Evolutionary conservation across 1,140 invertebrate species (phyloP).

Genomic region (Drosophila lini): DNA sequence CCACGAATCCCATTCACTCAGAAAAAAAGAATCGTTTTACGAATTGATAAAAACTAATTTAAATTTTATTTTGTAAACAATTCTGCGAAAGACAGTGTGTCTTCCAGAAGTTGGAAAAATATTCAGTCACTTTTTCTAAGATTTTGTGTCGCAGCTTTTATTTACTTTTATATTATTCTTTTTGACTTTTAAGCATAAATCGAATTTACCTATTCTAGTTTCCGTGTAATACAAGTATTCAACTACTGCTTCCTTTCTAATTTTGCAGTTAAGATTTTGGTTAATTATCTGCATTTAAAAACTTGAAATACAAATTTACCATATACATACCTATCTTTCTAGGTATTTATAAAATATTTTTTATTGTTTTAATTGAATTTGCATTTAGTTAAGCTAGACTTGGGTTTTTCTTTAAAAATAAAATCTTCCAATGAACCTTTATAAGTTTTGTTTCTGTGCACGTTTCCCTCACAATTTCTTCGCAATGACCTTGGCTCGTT

Average conservation of each 20-base stretch:
- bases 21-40: background rate
- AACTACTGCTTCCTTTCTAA: conserved; percentile 5
- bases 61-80: background rate
- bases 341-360: background rate
- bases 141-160: background rate
- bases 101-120: background rate
- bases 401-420: no score
- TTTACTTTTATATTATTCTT: no score
- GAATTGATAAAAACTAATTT: background rate
- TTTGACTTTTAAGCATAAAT: background rate
- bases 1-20: conserved; percentile 38
- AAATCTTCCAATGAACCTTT: no score
- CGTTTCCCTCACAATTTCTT: conserved; percentile 71
- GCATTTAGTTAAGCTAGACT: no score
- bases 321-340: no score
- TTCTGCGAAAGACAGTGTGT: background rate
- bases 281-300: background rate
- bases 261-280: background rate
- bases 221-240: background rate
- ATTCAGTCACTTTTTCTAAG: no score
- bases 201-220: background rate
- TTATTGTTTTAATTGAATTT: no score
- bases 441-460: conserved; percentile 24
- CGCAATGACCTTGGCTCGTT: conserved; percentile 77
- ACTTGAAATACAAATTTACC: no score